These are phyloP conservation scores for Aleadryas rufinucha DNA, from an alignment of 2,113 vertebrate genomes.

Conservation along the genomic window DNA sequence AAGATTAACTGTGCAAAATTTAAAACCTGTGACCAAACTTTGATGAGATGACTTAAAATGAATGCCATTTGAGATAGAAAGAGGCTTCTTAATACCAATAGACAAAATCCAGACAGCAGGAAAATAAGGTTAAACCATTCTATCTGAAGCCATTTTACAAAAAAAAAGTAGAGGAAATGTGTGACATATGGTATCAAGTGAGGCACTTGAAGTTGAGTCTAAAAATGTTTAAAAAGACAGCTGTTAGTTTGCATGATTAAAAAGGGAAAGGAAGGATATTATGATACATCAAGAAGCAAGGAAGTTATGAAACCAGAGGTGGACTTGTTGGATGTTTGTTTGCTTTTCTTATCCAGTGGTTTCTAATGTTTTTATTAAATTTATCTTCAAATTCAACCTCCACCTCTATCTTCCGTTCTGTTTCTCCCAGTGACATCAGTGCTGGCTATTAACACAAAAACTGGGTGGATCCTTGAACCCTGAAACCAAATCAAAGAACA, in stretches of 20 bases:
- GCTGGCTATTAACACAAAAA: conserved; percentile 29
- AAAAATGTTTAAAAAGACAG: conserved; percentile 48
- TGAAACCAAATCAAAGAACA: conserved; percentile 51
- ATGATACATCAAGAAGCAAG: conserved; percentile 24
- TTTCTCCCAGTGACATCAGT: conserved; percentile 49
- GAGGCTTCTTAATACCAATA: neutral
- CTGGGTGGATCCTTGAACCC: conserved; percentile 31
- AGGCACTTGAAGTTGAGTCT: conserved; percentile 30
- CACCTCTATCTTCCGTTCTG: conserved; percentile 42
- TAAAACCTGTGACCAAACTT: conserved; percentile 7
- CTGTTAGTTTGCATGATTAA: conserved; percentile 26
- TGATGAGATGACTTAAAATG: neutral
- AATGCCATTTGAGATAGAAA: neutral
- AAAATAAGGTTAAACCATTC: conserved; percentile 29
- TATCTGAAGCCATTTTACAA: conserved; percentile 24
- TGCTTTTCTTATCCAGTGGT: conserved; percentile 46
- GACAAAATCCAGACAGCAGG: conserved; percentile 42
- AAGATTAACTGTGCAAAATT: neutral
- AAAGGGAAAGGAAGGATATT: conserved; percentile 37
- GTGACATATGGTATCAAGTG: conserved; percentile 38
- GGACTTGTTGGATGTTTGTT: conserved; percentile 46
- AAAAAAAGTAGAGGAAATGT: conserved; percentile 40
- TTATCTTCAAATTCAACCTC: conserved; percentile 45
- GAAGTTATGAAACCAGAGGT: conserved; percentile 37
- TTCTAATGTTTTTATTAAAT: conserved; percentile 56